Evolutionary conservation across 2,888 invertebrate species (phyloP).

Genomic region (Brachylomia viminalis): DNA sequence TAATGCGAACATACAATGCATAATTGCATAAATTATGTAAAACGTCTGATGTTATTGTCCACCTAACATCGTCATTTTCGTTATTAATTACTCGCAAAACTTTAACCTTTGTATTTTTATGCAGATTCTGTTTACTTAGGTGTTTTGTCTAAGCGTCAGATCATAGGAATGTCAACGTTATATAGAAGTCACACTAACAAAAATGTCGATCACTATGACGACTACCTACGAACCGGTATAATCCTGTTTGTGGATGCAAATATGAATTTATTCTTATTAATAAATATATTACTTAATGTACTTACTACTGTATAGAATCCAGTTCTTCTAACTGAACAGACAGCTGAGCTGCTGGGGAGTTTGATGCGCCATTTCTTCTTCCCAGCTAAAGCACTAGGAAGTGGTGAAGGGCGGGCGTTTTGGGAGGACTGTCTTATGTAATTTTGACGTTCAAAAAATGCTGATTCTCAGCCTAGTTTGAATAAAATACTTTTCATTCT

Average conservation of each 20-base stretch:
- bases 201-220: not conserved
- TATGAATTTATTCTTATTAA: not conserved
- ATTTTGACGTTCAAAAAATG: too few species aligned
- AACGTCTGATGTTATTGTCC: not conserved
- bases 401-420: too few species aligned
- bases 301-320: too few species aligned
- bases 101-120: constrained; percentile 18
- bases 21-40: not conserved
- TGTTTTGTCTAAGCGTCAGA: constrained; percentile 17
- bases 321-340: too few species aligned
- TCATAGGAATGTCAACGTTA: constrained; percentile 13
- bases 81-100: constrained; percentile 3
- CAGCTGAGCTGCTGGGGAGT: too few species aligned
- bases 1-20: too few species aligned
- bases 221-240: not conserved
- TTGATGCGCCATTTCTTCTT: too few species aligned
- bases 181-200: not conserved
- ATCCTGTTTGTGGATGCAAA: not conserved
- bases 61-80: not conserved
- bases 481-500: too few species aligned
- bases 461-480: too few species aligned
- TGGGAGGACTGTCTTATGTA: too few species aligned
- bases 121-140: constrained; percentile 4
- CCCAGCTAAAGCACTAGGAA: too few species aligned
- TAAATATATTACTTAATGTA: too few species aligned